Evolutionary conservation across 2,888 invertebrate species (phyloP).

Genomic region (Harpalus rufipes): DNA sequence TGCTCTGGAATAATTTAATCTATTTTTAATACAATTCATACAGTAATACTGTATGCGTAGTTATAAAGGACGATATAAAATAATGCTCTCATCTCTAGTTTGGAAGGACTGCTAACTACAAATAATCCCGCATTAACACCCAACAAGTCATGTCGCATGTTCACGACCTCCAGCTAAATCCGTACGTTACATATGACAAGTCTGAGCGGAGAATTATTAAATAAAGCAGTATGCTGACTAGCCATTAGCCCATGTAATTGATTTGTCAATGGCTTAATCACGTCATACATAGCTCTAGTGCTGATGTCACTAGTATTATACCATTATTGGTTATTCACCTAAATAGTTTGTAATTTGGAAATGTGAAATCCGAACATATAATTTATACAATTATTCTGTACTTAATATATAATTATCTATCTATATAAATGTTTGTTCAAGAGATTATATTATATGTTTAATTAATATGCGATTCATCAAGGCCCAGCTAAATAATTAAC

Average conservation of each 20-base stretch:
- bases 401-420: not conserved
- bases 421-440: not conserved
- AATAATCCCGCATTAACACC: not conserved
- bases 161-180: not conserved
- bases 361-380: not conserved
- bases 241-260: not conserved
- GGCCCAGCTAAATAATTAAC: too few relatives aligned
- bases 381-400: not conserved
- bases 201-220: slow-evolving; percentile 6
- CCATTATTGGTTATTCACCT: not conserved
- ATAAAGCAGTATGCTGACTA: slow-evolving; percentile 16
- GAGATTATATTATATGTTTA: slow-evolving; percentile 1
- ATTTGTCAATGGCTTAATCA: slow-evolving; percentile 22
- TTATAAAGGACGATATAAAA: not conserved
- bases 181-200: slow-evolving; percentile 2
- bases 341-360: not conserved
- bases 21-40: too few relatives aligned
- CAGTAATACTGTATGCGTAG: too few relatives aligned
- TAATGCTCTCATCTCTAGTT: not conserved
- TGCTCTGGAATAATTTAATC: too few relatives aligned
- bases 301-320: not conserved
- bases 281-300: not conserved
- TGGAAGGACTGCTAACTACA: not conserved
- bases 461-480: not conserved
- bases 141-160: not conserved